Percentiles rank a stretch among this genome's conserved stretches.
phyloP scores from a whole-genome alignment of 2,888 invertebrate species.

The Lasioglossum vierecki region DNA sequence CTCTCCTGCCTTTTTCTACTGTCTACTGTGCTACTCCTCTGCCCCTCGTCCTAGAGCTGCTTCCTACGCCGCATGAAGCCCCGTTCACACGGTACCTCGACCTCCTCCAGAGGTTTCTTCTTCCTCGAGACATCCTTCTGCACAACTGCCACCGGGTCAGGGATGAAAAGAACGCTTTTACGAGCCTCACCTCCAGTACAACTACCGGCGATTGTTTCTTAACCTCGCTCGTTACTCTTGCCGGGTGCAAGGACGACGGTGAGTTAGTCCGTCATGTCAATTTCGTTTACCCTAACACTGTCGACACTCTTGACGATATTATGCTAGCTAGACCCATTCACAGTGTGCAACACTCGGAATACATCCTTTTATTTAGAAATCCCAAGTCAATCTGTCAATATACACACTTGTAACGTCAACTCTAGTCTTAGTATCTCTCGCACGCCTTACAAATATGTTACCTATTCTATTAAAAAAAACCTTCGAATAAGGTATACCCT shows the following conservation, averaged over 20 bases:
- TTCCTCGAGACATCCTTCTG: slow-evolving; percentile 33
- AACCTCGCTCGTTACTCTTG: not conserved
- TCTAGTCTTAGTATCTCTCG: no score
- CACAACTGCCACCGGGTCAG: slow-evolving; percentile 36
- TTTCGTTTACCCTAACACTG: not conserved
- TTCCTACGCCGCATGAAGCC: slow-evolving; percentile 53
- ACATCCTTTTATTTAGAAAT: no score
- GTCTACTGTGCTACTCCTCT: not conserved
- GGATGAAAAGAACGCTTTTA: slow-evolving; percentile 28
- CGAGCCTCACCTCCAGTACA: not conserved
- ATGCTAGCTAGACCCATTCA: no score
- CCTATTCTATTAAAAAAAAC: no score
- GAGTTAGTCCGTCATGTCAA: not conserved
- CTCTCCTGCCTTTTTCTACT: not conserved
- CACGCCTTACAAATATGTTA: no score
- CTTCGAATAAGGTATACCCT: no score
- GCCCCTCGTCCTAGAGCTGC: slow-evolving; percentile 35
- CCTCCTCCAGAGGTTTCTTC: slow-evolving; percentile 44
- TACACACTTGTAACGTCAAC: no score
- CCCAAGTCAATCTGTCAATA: no score
- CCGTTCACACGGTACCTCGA: slow-evolving; percentile 59
- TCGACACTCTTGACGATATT: no score
- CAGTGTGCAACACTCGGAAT: no score
- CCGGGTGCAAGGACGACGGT: not conserved
- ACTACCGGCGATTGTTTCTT: not conserved